Evolutionary conservation across 1,140 invertebrate genomes (phyloP).

Genomic region (Caenorhabditis brenneri): DNA sequence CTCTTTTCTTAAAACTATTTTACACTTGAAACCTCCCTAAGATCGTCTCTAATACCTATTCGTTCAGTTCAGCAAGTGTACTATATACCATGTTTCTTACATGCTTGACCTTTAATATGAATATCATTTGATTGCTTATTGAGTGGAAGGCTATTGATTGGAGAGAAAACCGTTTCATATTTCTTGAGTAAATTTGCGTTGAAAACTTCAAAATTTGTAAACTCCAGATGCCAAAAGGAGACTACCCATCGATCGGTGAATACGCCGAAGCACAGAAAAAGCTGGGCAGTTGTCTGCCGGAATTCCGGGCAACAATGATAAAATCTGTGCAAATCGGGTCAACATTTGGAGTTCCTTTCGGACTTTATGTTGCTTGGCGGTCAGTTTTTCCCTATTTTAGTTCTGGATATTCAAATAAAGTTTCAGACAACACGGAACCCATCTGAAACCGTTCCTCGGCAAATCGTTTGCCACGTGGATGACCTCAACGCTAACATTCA

Average conservation of each 20-base stretch:
- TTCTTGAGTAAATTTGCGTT: neutral
- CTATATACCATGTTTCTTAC: neutral
- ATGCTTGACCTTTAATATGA: neutral
- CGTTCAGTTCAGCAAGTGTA: neutral
- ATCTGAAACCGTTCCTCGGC: conserved; percentile 27
- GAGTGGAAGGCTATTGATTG: too few species aligned
- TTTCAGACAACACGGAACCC: conserved; percentile 37
- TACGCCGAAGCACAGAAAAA: conserved; percentile 52
- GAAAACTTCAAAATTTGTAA: neutral
- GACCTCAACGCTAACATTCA: conserved; percentile 41
- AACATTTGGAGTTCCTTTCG: conserved; percentile 50
- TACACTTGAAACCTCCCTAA: too few species aligned
- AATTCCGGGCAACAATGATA: conserved; percentile 42
- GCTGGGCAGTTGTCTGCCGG: conserved; percentile 42
- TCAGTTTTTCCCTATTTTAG: neutral
- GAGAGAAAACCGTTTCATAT: neutral
- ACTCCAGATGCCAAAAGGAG: conserved; percentile 34
- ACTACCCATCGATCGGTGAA: conserved; percentile 42
- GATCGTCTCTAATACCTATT: neutral
- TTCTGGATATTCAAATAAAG: too few species aligned
- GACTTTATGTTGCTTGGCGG: conserved; percentile 47
- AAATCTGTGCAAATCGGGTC: conserved; percentile 33
- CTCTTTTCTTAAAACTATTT: too few species aligned
- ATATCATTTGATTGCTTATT: neutral
- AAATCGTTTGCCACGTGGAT: conserved; percentile 47